A percentile compares a stretch with the other conserved stretches of the same genome.
These are phyloP conservation scores for Azorinus chamasolen DNA, from an alignment of 2,888 invertebrate species.

Conservation along the genomic window DNA sequence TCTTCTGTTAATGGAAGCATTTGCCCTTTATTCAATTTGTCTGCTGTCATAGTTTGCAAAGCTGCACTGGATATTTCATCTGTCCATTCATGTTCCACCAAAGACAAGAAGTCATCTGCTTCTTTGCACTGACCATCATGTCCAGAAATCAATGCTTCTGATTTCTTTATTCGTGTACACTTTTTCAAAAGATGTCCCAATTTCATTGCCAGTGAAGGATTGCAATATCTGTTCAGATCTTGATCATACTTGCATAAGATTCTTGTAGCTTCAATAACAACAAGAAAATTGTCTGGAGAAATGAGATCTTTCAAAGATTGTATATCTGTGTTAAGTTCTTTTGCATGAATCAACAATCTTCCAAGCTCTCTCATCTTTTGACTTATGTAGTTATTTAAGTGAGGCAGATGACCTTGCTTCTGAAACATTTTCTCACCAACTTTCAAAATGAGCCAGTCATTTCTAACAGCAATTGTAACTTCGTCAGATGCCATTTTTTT, in stretches of 20 bases:
- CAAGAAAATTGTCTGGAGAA: conserved; percentile 6
- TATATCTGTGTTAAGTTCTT: conserved; percentile 7
- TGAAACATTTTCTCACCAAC: conserved; percentile 21
- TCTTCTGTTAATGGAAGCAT: conserved; percentile 19
- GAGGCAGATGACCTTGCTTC: conserved; percentile 20
- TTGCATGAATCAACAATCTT: conserved; percentile 6
- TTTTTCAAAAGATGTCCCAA: conserved; percentile 32
- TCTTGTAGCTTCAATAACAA: conserved; percentile 9
- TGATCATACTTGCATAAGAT: conserved; percentile 10
- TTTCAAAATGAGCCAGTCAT: conserved; percentile 8
- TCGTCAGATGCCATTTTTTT: conserved; percentile 13
- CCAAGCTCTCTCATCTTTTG: conserved; percentile 34
- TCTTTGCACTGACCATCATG: background rate
- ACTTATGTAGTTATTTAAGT: conserved; percentile 1
- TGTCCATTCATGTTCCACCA: conserved; percentile 25
- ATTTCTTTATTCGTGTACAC: conserved; percentile 23
- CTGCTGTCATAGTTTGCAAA: conserved; percentile 11
- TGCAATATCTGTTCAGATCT: conserved; percentile 9
- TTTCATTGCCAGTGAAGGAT: conserved; percentile 27
- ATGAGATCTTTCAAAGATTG: conserved; percentile 4
- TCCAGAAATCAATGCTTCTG: conserved; percentile 1
- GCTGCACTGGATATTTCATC: conserved; percentile 21
- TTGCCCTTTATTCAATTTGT: conserved; percentile 18
- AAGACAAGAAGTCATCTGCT: conserved; percentile 15
- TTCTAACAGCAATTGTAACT: conserved; percentile 6